Base-by-base conservation (phyloP, 2,888 invertebrate species). In the Chaetogeoica ovagalla region DNA sequence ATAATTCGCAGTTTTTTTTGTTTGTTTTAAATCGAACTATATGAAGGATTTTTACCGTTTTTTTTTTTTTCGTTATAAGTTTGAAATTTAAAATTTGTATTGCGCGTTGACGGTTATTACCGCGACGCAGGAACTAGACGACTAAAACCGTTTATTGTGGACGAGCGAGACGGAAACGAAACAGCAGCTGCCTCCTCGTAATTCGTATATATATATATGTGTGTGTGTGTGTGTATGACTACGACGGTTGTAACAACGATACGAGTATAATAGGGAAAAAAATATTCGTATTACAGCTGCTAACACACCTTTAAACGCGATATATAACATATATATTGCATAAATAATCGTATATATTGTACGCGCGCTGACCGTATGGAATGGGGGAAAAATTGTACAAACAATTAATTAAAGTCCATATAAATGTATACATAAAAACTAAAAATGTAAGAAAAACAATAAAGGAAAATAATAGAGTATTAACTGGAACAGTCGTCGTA, bases 91-190 rank as follows among this genome's bases (percentile, higher is more conserved):
- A 9, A 43, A 19, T 63, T 39, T 13, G 62, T 30, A 63, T n/a
- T 19, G 11, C 65, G 43, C 65, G 59, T 59, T 21, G 59, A 71
- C 71, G 71, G 71, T 60, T 71, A 43, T 21, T 2, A 15, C 30
- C 30, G 30, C 48, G 9, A n/a, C 52, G 62, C 77, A 62, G 77
- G 77, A 77, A 77, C 77, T 77, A 37, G 52, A 63, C 63, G 55
- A 65, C 69, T 73, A 69, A 77, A 77, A 60, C 77, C 52, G 52
- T 77, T 70, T 30, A 30, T 30, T 60, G 52, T 9, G 48, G 39
- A 75, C 23, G 8, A 5, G 62, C 30, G 30, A 59, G 76, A 48
- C 68, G 77, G 70, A 48, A 48, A 63, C 73, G 70, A 55, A 30
- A 69, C 30, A 71, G 52, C 72, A 59, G 77, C 77, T 62, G 76